phyloP scores from a whole-genome alignment of 1,140 invertebrate genomes.

The Meloidogyne chitwoodi region DNA sequence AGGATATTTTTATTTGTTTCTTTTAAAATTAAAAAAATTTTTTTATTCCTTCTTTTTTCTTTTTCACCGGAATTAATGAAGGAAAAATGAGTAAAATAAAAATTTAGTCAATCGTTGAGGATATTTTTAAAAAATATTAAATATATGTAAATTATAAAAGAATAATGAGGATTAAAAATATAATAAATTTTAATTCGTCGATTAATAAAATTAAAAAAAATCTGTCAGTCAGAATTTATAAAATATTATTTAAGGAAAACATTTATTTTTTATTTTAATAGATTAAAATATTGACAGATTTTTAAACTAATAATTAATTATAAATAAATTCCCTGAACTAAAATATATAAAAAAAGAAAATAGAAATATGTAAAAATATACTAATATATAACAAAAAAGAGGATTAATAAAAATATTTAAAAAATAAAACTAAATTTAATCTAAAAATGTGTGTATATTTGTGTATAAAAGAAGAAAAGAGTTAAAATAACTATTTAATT shows the following conservation, averaged over 20 bases:
- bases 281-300: background rate
- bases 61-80: background rate
- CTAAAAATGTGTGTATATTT: too few relatives aligned
- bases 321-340: background rate
- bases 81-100: background rate
- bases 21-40: background rate
- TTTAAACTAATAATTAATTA: background rate
- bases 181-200: too few relatives aligned
- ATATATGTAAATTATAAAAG: background rate
- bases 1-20: background rate
- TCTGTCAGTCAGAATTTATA: too few relatives aligned
- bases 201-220: too few relatives aligned
- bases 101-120: background rate
- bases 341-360: background rate
- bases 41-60: background rate
- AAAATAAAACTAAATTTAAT: too few relatives aligned
- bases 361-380: background rate
- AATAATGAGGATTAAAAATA: too few relatives aligned
- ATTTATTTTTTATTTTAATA: too few relatives aligned
- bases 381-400: background rate
- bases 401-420: background rate
- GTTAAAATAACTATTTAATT: too few relatives aligned
- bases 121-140: background rate
- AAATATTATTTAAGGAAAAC: too few relatives aligned
- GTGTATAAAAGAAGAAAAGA: too few relatives aligned